Evolutionary conservation across 2,113 vertebrate genomes (phyloP), one percentile per base, ranked within the genome.

Genomic region (Camelus bactrianus): DNA sequence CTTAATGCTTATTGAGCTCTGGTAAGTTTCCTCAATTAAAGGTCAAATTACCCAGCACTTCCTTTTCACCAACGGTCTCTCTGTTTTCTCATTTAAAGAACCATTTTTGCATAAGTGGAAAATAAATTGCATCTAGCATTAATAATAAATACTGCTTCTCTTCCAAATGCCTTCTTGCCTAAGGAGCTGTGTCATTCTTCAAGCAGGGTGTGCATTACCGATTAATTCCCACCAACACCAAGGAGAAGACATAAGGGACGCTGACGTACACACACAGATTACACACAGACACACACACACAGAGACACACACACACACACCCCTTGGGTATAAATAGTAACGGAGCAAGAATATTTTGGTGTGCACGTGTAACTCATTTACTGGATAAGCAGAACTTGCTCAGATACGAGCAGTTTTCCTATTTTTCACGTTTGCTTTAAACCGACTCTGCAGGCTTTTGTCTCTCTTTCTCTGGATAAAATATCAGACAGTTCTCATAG

Each of bases 81-180:
- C 86, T 96, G 62, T 85, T 91, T 91, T 93, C 64, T 93, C 54
- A 87, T 76, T 83, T 91, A 96, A 95, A 26, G 28, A 93, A 85
- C 54, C 10, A 17, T 91, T 87, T 90, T 95, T 84, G 90, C 54
- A 58, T 58, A 94, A 89, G 95, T 94, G 22, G 28, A 91, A 94
- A 88, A 92, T 89, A 97, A 95, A 86, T 75, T 69, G 15, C 60
- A 30, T 24, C 46, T 62, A 75, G 35, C 19, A 76, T 91, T 94
- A 94, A 91, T 94, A 94, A 91, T 95, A 98, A 95, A 91, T 77
- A 79, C 38, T 46, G 5, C 24, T 87, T 20, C n/a, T 93, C 26
- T 94, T 42, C 46, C 30, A 28, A 90, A 80, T 4, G 60, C 38
- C 22, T 82, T 87, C 58, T 75, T 87, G 54, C 42, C n/a, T 97